Evolutionary conservation across 2,113 vertebrate genomes (phyloP).

Genomic region (Prionailurus viverrinus): DNA sequence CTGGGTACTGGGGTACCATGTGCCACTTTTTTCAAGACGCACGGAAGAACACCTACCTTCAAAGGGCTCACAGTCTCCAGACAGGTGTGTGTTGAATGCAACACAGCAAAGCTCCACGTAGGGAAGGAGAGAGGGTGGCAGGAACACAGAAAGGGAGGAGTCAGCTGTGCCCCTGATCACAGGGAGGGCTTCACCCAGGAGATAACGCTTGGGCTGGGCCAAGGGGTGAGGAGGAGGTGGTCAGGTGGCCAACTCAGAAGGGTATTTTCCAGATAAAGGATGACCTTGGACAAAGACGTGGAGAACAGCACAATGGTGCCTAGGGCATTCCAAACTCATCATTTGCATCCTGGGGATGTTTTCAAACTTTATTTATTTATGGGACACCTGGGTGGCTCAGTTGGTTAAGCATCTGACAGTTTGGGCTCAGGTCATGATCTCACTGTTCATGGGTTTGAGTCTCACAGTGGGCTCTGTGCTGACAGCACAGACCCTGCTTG

Average conservation of each 20-base stretch:
- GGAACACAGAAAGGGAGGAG: neutral
- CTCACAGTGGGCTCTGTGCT: too few relatives aligned
- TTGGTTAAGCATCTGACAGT: too few relatives aligned
- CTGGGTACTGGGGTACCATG: neutral
- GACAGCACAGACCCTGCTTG: too few relatives aligned
- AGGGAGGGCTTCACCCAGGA: neutral
- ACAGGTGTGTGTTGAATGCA: neutral
- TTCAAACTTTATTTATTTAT: neutral
- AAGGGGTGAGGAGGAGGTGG: neutral
- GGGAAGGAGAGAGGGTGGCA: neutral
- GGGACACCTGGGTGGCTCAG: too few relatives aligned
- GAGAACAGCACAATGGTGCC: neutral
- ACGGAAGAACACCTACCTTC: neutral
- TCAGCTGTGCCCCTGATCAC: accelerated
- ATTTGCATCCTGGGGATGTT: neutral
- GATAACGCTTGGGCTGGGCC: neutral
- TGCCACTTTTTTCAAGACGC: neutral
- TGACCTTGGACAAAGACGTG: neutral
- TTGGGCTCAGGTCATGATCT: too few relatives aligned
- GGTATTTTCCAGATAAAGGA: neutral
- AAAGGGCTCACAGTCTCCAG: neutral
- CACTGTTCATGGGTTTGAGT: too few relatives aligned
- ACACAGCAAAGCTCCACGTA: neutral
- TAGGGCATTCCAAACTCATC: neutral
- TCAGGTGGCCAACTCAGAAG: neutral